Conservation (phyloP, 2,113 vertebrate genomes). For the Gymnorhina tibicen region DNA sequence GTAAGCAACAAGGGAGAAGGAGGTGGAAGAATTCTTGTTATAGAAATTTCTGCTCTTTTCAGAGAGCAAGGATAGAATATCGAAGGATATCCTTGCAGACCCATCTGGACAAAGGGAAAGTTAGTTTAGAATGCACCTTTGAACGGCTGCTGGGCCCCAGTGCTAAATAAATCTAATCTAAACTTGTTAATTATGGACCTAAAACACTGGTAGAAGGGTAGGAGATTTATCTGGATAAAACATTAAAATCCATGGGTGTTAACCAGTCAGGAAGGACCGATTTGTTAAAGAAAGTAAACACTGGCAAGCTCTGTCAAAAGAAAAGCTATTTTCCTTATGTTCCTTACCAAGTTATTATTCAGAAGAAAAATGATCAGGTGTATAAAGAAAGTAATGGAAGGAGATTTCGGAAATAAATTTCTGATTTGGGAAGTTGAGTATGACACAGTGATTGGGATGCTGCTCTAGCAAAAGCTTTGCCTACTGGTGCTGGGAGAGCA, state of each 20-base stretch:
- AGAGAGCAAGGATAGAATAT: neutral
- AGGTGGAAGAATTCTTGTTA: neutral
- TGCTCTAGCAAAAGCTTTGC: neutral
- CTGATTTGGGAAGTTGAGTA: neutral
- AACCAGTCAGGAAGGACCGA: neutral
- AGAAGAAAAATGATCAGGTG: neutral
- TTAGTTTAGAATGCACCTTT: neutral
- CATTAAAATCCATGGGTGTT: neutral
- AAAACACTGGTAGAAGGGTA: neutral
- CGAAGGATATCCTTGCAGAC: neutral
- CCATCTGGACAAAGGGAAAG: neutral
- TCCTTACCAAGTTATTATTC: neutral
- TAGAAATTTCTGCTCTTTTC: neutral
- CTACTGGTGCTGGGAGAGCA: neutral
- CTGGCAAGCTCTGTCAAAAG: neutral
- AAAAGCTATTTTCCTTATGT: neutral
- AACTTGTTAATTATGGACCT: neutral
- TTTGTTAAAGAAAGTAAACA: neutral
- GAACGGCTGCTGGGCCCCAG: neutral
- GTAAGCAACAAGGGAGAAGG: neutral
- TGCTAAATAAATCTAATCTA: neutral
- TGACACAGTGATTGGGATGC: fast-evolving
- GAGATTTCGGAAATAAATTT: neutral
- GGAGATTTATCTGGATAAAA: neutral
- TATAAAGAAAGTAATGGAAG: neutral